A percentile compares a stretch with the other conserved stretches of the same genome.
Conservation (phyloP, 2,888 invertebrate species). For the Caenorhabditis panamensis region DNA sequence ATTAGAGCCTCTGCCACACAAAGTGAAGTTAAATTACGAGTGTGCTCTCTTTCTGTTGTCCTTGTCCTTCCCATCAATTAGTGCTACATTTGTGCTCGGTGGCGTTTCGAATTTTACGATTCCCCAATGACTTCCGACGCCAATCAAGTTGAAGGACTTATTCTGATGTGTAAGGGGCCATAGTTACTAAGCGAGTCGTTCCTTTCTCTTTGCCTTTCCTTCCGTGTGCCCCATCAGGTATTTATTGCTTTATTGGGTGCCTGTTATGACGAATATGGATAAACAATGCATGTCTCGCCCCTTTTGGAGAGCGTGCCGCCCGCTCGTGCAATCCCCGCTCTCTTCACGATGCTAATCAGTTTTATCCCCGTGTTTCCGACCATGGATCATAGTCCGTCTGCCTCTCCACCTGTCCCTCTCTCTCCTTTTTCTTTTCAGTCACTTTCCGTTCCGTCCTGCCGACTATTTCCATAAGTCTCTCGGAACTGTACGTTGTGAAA, state of each 20-base stretch:
- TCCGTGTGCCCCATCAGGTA: constrained; percentile 22
- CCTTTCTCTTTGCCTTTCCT: not conserved
- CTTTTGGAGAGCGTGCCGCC: constrained; percentile 6
- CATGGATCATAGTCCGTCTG: not conserved
- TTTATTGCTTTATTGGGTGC: constrained; percentile 35
- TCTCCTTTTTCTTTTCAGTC: not conserved
- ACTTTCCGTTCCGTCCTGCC: not conserved
- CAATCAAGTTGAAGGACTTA: constrained; percentile 18
- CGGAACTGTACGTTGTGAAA: not conserved
- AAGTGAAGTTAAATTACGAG: not conserved
- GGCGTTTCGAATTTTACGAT: constrained; percentile 16
- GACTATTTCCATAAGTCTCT: not conserved
- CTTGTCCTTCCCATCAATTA: constrained; percentile 6
- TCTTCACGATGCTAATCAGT: constrained; percentile 23
- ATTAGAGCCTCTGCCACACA: not conserved
- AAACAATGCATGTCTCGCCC: constrained; percentile 27
- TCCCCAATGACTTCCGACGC: constrained; percentile 19
- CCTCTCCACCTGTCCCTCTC: not conserved
- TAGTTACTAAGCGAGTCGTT: not conserved
- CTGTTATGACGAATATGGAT: constrained; percentile 14
- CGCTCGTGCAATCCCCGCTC: not conserved
- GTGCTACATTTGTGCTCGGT: not conserved
- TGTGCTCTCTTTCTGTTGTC: too few species aligned
- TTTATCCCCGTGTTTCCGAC: constrained; percentile 13
- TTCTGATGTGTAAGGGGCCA: too few species aligned